phyloP scores from a whole-genome alignment of 2,888 invertebrate genomes.

The Acleris literana region DNA sequence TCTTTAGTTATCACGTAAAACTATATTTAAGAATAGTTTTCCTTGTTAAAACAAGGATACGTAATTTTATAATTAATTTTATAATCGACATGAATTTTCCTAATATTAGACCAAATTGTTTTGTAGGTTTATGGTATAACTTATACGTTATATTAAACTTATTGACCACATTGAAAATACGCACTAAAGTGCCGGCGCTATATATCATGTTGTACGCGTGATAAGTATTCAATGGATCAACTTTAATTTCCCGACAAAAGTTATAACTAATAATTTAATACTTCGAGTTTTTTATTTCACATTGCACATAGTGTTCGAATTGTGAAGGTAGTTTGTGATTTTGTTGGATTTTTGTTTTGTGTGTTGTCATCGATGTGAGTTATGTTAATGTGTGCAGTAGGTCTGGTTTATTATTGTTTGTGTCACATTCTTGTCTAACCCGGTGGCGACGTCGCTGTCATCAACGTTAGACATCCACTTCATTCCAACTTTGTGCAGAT shows the following conservation, averaged over 20 bases:
- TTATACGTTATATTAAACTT: slow-evolving; percentile 8
- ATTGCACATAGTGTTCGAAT: background rate
- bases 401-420: no score
- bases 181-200: background rate
- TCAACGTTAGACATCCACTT: no score
- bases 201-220: background rate
- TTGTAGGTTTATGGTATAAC: slow-evolving; percentile 21
- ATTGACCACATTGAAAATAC: slow-evolving; percentile 21
- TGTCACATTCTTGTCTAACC: no score
- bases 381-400: no score
- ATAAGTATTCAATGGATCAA: background rate
- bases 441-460: no score
- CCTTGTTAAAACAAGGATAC: slow-evolving; percentile 45
- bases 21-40: slow-evolving; percentile 60
- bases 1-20: slow-evolving; percentile 45
- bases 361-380: background rate
- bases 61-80: slow-evolving; percentile 46
- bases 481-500: no score
- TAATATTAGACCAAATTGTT: slow-evolving; percentile 40
- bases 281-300: background rate
- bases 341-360: background rate
- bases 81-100: slow-evolving; percentile 61
- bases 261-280: no score
- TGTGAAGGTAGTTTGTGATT: background rate
- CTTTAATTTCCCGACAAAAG: background rate